Evolutionary conservation across 2,888 invertebrate genomes (phyloP).

Genomic region (Drosophila tripunctata): DNA sequence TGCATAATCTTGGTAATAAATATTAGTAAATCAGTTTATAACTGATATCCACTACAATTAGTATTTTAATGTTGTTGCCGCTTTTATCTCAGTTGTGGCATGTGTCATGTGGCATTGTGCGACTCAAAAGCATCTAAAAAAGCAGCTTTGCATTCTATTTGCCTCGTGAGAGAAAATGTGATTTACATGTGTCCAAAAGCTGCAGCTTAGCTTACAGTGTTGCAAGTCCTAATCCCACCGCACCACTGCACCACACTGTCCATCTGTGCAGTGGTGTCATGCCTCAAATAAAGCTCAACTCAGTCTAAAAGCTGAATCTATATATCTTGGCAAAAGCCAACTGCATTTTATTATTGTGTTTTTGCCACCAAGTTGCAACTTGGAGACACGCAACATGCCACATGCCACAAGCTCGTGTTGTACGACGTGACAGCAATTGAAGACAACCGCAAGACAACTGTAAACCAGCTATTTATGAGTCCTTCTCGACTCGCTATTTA

Average conservation of each 20-base stretch:
- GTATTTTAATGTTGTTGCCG: too few species aligned
- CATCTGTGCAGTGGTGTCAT: conserved; percentile 5
- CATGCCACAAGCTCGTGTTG: conserved; percentile 31
- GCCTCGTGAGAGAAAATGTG: conserved; percentile 42
- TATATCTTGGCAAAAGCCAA: conserved; percentile 30
- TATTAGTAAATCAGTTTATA: too few species aligned
- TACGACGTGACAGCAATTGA: neutral
- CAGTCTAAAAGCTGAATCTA: conserved; percentile 27
- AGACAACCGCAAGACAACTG: conserved; percentile 9
- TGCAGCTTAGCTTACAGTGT: conserved; percentile 16
- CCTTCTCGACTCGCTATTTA: neutral
- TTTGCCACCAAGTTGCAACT: conserved; percentile 16
- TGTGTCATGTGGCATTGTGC: conserved; percentile 10
- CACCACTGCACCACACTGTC: conserved; percentile 15
- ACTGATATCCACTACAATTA: too few species aligned
- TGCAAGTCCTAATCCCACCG: conserved; percentile 27
- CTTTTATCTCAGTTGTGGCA: too few species aligned
- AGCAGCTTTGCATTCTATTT: conserved; percentile 6
- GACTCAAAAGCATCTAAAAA: conserved; percentile 38
- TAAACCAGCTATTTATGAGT: neutral
- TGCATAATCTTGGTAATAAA: neutral
- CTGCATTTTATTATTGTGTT: conserved; percentile 38
- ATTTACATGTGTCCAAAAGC: conserved; percentile 63
- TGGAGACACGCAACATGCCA: conserved; percentile 28
- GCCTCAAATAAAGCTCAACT: conserved; percentile 16